A percentile compares a stretch with the other conserved stretches of the same genome.
These are phyloP conservation scores for Drosophila multiciliata DNA, from an alignment of 2,888 invertebrate genomes.

Conservation along the genomic window DNA sequence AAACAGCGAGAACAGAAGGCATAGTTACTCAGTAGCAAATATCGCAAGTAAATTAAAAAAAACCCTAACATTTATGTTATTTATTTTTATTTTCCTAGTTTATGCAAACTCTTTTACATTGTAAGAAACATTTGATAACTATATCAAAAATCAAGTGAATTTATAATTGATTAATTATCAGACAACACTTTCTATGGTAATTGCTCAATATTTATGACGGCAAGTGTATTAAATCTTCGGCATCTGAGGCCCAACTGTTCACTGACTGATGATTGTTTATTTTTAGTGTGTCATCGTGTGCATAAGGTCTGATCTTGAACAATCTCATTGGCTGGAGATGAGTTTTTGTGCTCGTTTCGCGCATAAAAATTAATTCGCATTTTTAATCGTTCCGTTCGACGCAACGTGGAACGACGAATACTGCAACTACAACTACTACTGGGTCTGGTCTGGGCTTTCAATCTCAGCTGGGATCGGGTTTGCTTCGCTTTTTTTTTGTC, in stretches of 20 bases:
- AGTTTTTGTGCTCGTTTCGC: conserved; percentile 62
- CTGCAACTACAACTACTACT: neutral
- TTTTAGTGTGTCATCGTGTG: conserved; percentile 25
- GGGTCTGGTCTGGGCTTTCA: neutral
- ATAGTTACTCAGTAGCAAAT: neutral
- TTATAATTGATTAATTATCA: neutral
- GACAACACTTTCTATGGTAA: neutral
- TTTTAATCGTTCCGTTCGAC: conserved; percentile 50
- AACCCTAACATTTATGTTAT: neutral
- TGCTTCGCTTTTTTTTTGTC: conserved; percentile 11
- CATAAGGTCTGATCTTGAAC: conserved; percentile 11
- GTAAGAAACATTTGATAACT: neutral
- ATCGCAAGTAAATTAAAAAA: neutral
- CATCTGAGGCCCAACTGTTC: neutral
- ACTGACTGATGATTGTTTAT: conserved; percentile 12
- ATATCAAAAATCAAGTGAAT: neutral
- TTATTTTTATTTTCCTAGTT: neutral
- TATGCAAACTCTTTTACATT: neutral
- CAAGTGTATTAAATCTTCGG: conserved; percentile 1
- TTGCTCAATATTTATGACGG: conserved; percentile 20
- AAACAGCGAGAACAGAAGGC: neutral
- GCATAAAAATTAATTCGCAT: conserved; percentile 79
- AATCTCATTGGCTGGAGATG: conserved; percentile 18
- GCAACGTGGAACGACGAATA: conserved; percentile 2
- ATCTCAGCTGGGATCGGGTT: conserved; percentile 14